phyloP scores from a whole-genome alignment of 1,140 invertebrate species.

The Diabrotica virgifera region DNA sequence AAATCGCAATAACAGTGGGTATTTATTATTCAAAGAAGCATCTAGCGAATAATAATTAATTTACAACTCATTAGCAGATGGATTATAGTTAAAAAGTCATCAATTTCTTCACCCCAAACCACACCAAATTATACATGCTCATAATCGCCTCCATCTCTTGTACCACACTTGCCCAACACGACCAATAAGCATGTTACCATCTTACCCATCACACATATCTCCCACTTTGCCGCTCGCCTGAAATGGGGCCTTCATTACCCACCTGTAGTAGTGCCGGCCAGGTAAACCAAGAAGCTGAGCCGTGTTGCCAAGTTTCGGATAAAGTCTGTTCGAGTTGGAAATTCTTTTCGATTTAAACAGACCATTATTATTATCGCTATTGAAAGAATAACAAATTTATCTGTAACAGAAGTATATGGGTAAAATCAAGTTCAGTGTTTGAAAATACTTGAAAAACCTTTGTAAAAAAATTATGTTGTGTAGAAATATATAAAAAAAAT shows the following conservation, averaged over 20 bases:
- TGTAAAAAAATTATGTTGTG: no score
- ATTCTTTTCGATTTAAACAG: no score
- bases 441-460: no score
- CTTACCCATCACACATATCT: not conserved
- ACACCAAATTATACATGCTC: not conserved
- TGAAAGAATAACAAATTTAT: no score
- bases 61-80: not conserved
- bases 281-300: constrained; percentile 28
- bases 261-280: constrained; percentile 32
- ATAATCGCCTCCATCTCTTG: constrained; percentile 1
- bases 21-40: not conserved
- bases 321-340: no score
- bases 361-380: no score
- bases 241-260: constrained; percentile 21
- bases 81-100: constrained; percentile 1
- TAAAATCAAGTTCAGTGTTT: no score
- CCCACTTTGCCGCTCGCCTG: constrained; percentile 23
- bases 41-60: not conserved
- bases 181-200: not conserved
- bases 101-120: constrained; percentile 5
- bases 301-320: constrained; percentile 4
- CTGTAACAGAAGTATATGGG: no score
- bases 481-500: no score
- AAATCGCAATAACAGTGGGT: not conserved
- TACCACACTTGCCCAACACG: constrained; percentile 1